Base-by-base conservation (phyloP, 1,140 invertebrate genomes). In the Trichonephila clavipes region DNA sequence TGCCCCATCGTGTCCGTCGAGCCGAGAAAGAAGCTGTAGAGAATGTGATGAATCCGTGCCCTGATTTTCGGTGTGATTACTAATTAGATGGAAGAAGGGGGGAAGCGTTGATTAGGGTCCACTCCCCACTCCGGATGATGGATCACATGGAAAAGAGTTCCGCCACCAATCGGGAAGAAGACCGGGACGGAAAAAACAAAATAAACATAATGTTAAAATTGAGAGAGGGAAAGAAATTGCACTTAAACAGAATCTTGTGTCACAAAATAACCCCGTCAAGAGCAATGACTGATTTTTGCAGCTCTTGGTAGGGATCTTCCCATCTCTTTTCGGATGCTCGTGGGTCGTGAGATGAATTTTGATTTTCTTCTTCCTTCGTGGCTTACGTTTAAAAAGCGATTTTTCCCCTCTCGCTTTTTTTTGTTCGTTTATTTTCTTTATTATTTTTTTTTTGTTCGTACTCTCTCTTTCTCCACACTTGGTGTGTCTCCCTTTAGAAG, bases 211-310 rank as follows among this genome's bases (percentile, higher is more conserved):
- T 64, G 40, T 64, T 72, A 62, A 69, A 69, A 34, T 83, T 83
- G 72, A 77, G 72, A 77, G 24, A 85, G 51, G 58, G 34, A 69
- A 24, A 64, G 24, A 58, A 88, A 88, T 88, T 64, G 87, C 59
- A 61, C 64, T 88, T 88, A 66, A 88, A 66, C 72, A 72, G 34
- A 34, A 72, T 72, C 28, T 88, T 88, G 62, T 88, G 87, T 88
- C 87, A 88, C 87, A 88, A 88, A 88, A 90, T 90, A 90, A 90
- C 88, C 72, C 59, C 87, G 62, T 44, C 64, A 34, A 88, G 87
- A 51, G 62, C 87, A 88, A 88, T 88, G 87, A 88, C 87, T 88
- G 87, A 88, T 88, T 88, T 72, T 88, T 72, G 61, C 21, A 19
- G 51, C 51, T 12, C 51, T 51, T 51, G 51, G 58, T 59, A 4